Conservation (phyloP, 2,797 vertebrate species). For the Arctocebus calabarensis region DNA sequence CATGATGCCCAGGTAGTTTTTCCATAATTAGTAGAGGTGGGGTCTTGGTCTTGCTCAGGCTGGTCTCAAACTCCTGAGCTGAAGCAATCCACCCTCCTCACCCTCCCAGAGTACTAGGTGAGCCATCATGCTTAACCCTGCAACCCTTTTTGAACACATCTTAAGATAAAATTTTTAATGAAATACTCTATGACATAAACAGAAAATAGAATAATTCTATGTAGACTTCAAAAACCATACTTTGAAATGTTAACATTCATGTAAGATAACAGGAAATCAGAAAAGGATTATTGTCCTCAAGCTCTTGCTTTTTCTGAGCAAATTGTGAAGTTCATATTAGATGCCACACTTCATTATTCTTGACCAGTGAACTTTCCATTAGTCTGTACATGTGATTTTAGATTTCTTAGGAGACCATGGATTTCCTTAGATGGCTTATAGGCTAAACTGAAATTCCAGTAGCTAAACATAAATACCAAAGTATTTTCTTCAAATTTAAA, state of each 20-base stretch:
- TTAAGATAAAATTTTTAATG: slow-evolving; percentile 38
- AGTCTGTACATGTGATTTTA: background rate
- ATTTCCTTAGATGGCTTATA: background rate
- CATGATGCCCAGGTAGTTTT: no score
- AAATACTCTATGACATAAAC: background rate
- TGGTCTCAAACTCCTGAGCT: no score
- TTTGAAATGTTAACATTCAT: slow-evolving; percentile 19
- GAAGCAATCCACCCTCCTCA: no score
- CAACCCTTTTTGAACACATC: slow-evolving; percentile 21
- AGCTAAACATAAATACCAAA: slow-evolving; percentile 44
- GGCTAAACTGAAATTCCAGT: background rate
- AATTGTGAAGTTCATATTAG: background rate
- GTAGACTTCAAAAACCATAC: slow-evolving; percentile 36
- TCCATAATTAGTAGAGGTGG: no score
- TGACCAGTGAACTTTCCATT: slow-evolving; percentile 9
- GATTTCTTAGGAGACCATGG: background rate
- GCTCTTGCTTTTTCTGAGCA: background rate
- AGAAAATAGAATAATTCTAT: slow-evolving; percentile 25
- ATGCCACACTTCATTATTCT: slow-evolving; percentile 12
- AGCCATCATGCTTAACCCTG: background rate
- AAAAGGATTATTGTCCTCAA: slow-evolving; percentile 27
- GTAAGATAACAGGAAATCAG: background rate
- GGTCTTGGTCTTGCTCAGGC: no score
- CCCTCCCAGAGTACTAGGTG: no score
- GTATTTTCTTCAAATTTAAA: slow-evolving; percentile 48